phyloP scores from a whole-genome alignment of 2,113 vertebrate genomes.

The Pogona vitticeps region DNA sequence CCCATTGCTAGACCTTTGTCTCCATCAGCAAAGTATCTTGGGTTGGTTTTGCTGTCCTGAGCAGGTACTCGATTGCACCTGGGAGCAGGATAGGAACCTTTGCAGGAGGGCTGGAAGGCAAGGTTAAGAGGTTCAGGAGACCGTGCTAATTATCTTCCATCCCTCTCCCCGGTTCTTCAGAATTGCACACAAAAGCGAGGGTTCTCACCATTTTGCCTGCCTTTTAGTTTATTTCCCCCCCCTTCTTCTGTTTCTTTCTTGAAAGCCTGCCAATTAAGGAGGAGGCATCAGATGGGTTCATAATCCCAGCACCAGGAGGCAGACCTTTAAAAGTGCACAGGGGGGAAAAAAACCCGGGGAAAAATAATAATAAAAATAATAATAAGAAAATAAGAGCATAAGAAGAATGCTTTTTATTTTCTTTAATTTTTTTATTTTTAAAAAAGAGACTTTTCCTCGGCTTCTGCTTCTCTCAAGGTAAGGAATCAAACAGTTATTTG shows the following conservation, averaged over 20 bases:
- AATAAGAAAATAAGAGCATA: slow-evolving; percentile 62
- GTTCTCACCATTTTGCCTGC: neutral
- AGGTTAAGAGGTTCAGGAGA: no score
- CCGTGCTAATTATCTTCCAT: neutral
- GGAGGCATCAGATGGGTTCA: slow-evolving; percentile 63
- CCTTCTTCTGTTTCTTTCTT: slow-evolving; percentile 8
- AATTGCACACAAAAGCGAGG: neutral
- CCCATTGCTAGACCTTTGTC: no score
- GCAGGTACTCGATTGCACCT: no score
- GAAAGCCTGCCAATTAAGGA: slow-evolving; percentile 70
- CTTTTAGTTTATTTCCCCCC: slow-evolving; percentile 42
- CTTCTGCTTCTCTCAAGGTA: slow-evolving; percentile 63
- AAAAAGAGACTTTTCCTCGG: slow-evolving; percentile 39
- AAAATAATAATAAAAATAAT: slow-evolving; percentile 1
- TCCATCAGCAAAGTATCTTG: no score
- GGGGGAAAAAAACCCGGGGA: neutral
- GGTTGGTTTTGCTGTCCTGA: no score
- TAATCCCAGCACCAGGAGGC: slow-evolving; percentile 65
- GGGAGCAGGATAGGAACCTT: no score
- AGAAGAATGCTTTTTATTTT: slow-evolving; percentile 26
- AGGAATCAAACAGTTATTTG: slow-evolving; percentile 78
- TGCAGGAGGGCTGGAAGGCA: no score
- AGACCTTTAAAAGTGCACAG: slow-evolving; percentile 45
- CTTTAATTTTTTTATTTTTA: neutral
- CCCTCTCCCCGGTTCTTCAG: neutral